A percentile compares a stretch with the other conserved stretches of the same genome.
Evolutionary conservation across 2,888 invertebrate species (phyloP).

Genomic region (Himalopsyche japonica): DNA sequence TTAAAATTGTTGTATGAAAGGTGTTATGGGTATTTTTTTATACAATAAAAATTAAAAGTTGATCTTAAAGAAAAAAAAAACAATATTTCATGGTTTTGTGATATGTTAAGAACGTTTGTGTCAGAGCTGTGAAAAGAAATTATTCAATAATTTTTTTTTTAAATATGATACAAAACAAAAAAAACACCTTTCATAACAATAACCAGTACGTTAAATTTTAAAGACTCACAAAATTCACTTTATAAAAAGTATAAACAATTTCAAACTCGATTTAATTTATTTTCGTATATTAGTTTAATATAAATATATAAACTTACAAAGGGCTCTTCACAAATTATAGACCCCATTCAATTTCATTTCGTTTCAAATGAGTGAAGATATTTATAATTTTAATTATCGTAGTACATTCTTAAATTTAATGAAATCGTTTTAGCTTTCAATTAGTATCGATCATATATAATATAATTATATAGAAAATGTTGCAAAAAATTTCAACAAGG

Average conservation of each 20-base stretch:
- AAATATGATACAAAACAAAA: background rate
- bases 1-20: background rate
- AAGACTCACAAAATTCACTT: conserved; percentile 39
- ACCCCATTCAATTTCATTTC: background rate
- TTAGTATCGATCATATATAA: background rate
- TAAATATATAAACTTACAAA: background rate
- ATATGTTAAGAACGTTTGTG: too few relatives aligned
- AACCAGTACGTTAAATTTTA: conserved; percentile 5
- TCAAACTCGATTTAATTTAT: conserved; percentile 10
- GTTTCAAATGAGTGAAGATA: background rate
- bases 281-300: conserved; percentile 17
- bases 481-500: background rate
- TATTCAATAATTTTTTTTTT: too few relatives aligned
- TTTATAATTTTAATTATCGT: background rate
- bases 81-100: too few relatives aligned
- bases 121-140: too few relatives aligned
- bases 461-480: background rate
- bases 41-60: too few relatives aligned
- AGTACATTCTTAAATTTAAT: background rate
- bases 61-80: too few relatives aligned
- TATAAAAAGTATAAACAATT: conserved; percentile 25
- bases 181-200: background rate
- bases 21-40: background rate
- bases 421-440: background rate
- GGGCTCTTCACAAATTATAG: background rate